Base-by-base conservation (phyloP, 1,140 invertebrate species). In the Pectinophora gossypiella region DNA sequence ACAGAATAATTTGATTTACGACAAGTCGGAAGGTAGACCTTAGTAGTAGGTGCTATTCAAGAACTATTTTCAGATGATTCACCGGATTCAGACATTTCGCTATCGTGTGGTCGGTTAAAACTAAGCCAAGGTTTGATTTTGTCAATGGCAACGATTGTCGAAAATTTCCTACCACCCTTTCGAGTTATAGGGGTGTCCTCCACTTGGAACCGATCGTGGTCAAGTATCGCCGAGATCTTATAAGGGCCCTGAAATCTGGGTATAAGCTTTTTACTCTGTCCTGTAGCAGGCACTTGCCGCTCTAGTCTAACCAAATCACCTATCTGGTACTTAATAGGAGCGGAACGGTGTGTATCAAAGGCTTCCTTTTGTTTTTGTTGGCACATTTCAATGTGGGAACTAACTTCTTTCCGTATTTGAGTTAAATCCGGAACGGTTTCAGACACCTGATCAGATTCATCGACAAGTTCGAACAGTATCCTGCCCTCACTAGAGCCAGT, bases 221-320 rank as follows among this genome's bases (percentile, higher is more conserved):
- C 48, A 1, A 22, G 13, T 3, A 49, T 21, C 16, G 16, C 20
- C n/a, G 2, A 21, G 12, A 49, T 40, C 21, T 19, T 38, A 22
- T 49, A 49, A 2, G 48, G 48, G 0, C 48, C 20, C 15, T 51
- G 40, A 43, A 51, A 51, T 19, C 43, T 51, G 6, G 49, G 40
- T 3, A 44, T 9, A 3, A 51, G 40, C n/a, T 51, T 51, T 43
- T 27, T 27, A 27, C 49, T 51, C 7, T 13, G n/a, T n/a, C 47
- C 35, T 9, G 47, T 48, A 13, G 47, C 47, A 12, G 13, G 27
- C 5, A 36, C 27, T 13, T 49, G 48, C 18, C 48, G 32, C 20
- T 49, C 32, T 13, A 49, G 19, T 6, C 48, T 18, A 0, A 43
- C 2, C 12, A 51, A 42, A 19, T 51, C 22, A 3, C 49, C 49